Evolutionary conservation across 2,888 invertebrate species (phyloP), one percentile per base, ranked within the genome.

Genomic region (Parascotia fuliginaria): DNA sequence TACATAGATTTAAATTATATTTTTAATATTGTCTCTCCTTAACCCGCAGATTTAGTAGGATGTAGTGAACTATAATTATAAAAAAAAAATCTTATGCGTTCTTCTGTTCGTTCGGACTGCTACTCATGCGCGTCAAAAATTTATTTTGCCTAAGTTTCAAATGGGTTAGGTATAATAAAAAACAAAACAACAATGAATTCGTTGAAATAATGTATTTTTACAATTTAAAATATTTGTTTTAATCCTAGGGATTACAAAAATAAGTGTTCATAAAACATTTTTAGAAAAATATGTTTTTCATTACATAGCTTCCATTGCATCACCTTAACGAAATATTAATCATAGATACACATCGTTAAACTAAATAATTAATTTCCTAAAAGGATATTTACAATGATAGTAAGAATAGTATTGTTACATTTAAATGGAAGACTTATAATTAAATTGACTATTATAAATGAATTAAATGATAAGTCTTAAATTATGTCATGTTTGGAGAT

Each of bases 241-340:
- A 75, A 77, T 68, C 68, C 75, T 85, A 85, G 65, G 81, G 76
- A 84, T 90, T 89, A 91, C 79, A 89, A 90, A 91, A 89, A 89
- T 89, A 90, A 75, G 78, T 83, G 45, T 76, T 79, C 77, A 73
- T 72, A 67, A 46, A 53, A 77, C 57, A 62, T 56, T 67, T 65
- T 65, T 65, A 75, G 63, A 71, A 67, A 64, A 57, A 65, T 53
- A 65, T n/a, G n/a, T 73, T 75, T 70, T 77, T 73, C 72, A 72
- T 73, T 74, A 77, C 77, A 74, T 72, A 76, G 55, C 55, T 57
- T 68, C 58, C 65, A 76, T 77, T 73, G 75, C 75, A 76, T 76
- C 70, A 64, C 67, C 74, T 73, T 71, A 64, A 69, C 57, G 31
- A 46, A 56, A 60, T 72, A 50, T 65, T 65, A 68, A 63, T 61